These are phyloP conservation scores for Antechinus flavipes DNA, from an alignment of 2,113 vertebrate species.

Conservation along the genomic window DNA sequence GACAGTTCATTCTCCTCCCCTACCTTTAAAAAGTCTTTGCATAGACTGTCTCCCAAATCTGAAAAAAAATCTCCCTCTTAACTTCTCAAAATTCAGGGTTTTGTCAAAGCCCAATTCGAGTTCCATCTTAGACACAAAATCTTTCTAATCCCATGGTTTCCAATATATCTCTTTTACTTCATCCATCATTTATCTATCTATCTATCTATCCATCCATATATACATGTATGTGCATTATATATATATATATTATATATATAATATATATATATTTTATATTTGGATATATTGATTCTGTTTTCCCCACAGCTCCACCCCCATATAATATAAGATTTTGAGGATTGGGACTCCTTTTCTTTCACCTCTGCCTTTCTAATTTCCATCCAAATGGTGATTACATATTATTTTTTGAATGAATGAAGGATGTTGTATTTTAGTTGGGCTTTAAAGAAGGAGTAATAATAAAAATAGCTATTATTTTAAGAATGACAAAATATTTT, in stretches of 20 bases:
- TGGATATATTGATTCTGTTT: neutral
- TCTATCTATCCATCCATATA: too few species aligned
- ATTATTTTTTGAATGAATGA: neutral
- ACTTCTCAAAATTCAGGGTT: neutral
- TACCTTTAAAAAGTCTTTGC: neutral
- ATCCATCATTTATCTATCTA: too few species aligned
- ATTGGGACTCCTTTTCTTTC: neutral
- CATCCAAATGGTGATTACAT: neutral
- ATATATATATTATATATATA: too few species aligned
- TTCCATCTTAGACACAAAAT: neutral
- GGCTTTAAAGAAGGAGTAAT: neutral
- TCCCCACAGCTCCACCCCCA: too few species aligned
- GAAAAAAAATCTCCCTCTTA: neutral
- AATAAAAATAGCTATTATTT: neutral
- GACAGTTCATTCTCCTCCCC: neutral
- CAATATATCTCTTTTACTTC: neutral
- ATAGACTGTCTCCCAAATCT: neutral
- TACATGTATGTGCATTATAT: too few species aligned
- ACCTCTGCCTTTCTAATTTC: neutral
- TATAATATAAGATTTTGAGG: neutral
- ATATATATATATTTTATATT: too few species aligned
- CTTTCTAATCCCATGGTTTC: neutral
- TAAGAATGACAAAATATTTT: neutral
- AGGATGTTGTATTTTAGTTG: neutral
- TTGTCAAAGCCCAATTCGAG: neutral